Evolutionary conservation across 2,113 vertebrate genomes (phyloP).

Genomic region (Chloroceryle aenea): DNA sequence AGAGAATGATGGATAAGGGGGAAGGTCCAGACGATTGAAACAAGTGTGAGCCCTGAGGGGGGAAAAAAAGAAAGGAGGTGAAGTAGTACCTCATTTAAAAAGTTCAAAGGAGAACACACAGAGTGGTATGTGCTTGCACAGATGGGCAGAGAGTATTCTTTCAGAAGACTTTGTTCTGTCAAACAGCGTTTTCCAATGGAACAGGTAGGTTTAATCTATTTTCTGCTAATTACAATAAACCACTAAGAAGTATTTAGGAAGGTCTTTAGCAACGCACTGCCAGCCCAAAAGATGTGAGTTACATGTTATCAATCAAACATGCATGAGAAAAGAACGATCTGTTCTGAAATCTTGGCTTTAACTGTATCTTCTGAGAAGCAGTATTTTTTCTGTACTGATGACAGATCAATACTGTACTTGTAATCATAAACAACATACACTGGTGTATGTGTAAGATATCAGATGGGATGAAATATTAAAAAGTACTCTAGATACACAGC

Average conservation of each 20-base stretch:
- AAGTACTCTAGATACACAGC: background rate
- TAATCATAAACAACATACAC: background rate
- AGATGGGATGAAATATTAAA: background rate
- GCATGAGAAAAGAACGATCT: background rate
- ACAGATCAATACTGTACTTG: background rate
- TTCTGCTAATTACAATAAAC: background rate
- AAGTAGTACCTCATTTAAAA: background rate
- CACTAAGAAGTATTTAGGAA: background rate
- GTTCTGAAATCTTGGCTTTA: background rate
- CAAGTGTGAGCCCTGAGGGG: slow-evolving; percentile 93
- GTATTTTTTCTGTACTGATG: background rate
- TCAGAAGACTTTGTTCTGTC: slow-evolving; percentile 16
- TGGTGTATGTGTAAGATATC: background rate
- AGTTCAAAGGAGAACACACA: slow-evolving; percentile 9
- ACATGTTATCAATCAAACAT: background rate
- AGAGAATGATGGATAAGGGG: slow-evolving; percentile 95
- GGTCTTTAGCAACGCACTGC: background rate
- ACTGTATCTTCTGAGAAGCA: background rate
- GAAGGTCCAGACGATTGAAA: slow-evolving; percentile 97
- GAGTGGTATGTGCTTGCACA: background rate
- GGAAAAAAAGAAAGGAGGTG: slow-evolving; percentile 22
- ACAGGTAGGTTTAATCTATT: background rate
- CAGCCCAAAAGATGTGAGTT: background rate
- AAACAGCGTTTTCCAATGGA: background rate
- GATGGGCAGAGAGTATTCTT: background rate